Evolutionary conservation across 2,797 vertebrate species (phyloP).

Genomic region (Pyrocephalus nanus): DNA sequence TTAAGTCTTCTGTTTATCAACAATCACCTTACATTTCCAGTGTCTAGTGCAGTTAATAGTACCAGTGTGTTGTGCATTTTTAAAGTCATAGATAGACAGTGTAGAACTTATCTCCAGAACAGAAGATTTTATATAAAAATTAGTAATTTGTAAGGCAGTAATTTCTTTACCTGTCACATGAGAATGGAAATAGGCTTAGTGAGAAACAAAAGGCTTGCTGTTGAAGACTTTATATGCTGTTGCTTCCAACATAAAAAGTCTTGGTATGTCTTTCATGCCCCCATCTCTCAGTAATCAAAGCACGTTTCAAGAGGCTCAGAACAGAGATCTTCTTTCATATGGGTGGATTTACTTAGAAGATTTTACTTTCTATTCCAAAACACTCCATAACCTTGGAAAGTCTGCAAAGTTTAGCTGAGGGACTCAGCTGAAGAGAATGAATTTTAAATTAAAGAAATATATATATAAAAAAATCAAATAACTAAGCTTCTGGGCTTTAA

Average conservation of each 20-base stretch:
- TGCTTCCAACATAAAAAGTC: background rate
- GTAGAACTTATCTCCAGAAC: background rate
- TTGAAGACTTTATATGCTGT: background rate
- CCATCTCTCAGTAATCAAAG: background rate
- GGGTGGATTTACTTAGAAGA: background rate
- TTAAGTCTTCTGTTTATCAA: background rate
- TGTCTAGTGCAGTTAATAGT: background rate
- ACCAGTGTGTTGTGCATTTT: background rate
- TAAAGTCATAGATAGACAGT: background rate
- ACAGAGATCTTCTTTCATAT: background rate
- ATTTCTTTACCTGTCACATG: background rate
- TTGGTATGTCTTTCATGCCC: conserved; percentile 2
- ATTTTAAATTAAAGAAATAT: background rate
- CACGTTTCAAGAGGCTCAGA: background rate
- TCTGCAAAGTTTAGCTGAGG: background rate
- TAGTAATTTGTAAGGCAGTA: background rate
- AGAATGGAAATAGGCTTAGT: conserved; percentile 16
- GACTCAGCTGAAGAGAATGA: background rate
- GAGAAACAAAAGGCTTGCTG: conserved; percentile 19
- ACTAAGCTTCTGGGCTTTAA: background rate
- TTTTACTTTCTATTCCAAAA: background rate
- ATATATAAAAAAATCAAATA: background rate
- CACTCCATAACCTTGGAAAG: background rate
- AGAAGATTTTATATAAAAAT: conserved; percentile 14
- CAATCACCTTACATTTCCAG: background rate